phyloP scores from a whole-genome alignment of 2,113 vertebrate species.

The Telmatochromis sp. region DNA sequence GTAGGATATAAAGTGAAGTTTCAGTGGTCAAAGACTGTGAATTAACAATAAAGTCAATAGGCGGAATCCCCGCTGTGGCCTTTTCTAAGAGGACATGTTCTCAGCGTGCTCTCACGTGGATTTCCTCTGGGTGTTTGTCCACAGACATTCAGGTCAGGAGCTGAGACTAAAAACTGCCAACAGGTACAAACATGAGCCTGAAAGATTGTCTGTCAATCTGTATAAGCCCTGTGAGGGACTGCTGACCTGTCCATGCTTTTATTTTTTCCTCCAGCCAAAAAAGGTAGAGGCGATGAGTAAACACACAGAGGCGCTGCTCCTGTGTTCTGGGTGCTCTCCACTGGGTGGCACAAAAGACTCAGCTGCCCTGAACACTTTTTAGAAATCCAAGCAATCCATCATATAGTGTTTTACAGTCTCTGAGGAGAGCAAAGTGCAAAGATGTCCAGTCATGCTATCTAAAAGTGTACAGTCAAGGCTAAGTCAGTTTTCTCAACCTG shows the following conservation, averaged over 20 bases:
- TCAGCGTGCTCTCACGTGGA: background rate
- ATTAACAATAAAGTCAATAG: background rate
- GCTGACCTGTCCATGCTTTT: constrained; percentile 8
- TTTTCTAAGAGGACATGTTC: background rate
- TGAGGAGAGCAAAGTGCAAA: background rate
- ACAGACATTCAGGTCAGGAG: background rate
- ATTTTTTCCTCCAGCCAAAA: background rate
- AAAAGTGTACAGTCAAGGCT: constrained; percentile 23
- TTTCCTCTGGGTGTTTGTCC: constrained; percentile 26
- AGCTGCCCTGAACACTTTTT: background rate
- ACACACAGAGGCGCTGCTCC: background rate
- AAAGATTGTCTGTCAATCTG: constrained; percentile 21
- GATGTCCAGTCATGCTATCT: background rate
- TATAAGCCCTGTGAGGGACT: constrained; percentile 18
- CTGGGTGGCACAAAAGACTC: constrained; percentile 49
- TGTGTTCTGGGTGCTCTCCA: background rate
- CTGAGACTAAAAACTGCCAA: background rate
- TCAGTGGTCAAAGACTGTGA: background rate
- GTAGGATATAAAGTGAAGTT: background rate
- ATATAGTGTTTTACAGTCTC: background rate
- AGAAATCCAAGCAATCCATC: background rate
- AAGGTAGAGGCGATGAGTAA: background rate
- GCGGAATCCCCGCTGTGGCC: background rate
- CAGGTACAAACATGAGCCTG: constrained; percentile 3
- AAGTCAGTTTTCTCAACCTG: background rate